Evolutionary conservation across 1,140 invertebrate species (phyloP).

Genomic region (Drosophila orena): DNA sequence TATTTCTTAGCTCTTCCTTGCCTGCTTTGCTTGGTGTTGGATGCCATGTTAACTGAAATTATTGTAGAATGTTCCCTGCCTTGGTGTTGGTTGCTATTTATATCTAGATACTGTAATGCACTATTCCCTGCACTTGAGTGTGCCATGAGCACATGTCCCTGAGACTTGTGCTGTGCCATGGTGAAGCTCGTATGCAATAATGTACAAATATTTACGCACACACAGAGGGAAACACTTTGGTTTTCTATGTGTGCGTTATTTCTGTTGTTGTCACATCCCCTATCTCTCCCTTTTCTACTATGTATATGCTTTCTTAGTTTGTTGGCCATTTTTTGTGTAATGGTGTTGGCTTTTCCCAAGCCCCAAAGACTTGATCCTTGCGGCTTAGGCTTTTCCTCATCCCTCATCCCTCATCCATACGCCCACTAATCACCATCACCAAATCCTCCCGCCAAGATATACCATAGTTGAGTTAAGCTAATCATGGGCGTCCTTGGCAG

Average conservation of each 20-base stretch:
- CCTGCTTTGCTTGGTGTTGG: conserved; percentile 29
- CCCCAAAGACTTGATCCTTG: conserved; percentile 1
- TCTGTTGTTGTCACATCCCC: conserved; percentile 42
- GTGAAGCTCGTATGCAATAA: conserved; percentile 55
- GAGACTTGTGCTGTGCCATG: conserved; percentile 49
- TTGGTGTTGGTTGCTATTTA: conserved; percentile 33
- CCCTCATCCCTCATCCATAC: conserved; percentile 24
- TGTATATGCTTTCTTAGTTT: conserved; percentile 44
- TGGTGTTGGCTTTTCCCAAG: conserved; percentile 61
- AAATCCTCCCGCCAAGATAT: conserved; percentile 39
- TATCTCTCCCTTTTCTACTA: conserved; percentile 29
- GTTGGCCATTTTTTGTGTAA: conserved; percentile 57
- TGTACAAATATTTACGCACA: conserved; percentile 71
- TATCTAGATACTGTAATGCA: conserved; percentile 9
- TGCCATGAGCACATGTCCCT: conserved; percentile 41
- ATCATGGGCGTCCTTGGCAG: conserved; percentile 84
- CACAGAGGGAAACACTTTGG: conserved; percentile 42
- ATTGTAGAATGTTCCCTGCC: conserved; percentile 14
- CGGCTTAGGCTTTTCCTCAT: conserved; percentile 5
- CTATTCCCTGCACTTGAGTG: conserved; percentile 24
- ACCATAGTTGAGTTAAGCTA: neutral
- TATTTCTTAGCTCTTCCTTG: conserved; percentile 17
- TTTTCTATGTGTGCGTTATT: conserved; percentile 49
- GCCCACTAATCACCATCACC: conserved; percentile 21
- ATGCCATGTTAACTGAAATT: conserved; percentile 18